Evolutionary conservation across 2,888 invertebrate genomes (phyloP).

Genomic region (Xiphydria camelus): DNA sequence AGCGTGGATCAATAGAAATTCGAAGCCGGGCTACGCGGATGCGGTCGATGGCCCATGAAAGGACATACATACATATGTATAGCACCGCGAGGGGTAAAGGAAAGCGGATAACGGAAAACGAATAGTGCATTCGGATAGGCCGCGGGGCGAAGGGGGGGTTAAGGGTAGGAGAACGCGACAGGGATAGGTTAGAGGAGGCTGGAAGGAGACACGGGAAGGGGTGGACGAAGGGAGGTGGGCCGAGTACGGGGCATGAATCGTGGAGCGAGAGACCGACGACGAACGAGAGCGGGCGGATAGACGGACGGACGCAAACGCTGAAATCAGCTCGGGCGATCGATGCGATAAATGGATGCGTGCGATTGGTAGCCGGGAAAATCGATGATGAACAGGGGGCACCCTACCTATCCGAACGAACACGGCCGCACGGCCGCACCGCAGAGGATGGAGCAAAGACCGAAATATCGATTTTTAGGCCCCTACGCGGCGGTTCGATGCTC

Average conservation of each 20-base stretch:
- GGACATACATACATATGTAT: too few relatives aligned
- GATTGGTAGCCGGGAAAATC: conserved; percentile 64
- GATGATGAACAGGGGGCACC: conserved; percentile 50
- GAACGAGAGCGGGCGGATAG: conserved; percentile 31
- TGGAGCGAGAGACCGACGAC: conserved; percentile 11
- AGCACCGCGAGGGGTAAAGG: background rate
- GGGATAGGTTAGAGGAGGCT: background rate
- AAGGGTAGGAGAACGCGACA: background rate
- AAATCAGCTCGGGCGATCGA: conserved; percentile 65
- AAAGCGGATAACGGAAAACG: conserved; percentile 18
- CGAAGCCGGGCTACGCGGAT: too few relatives aligned
- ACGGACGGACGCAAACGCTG: conserved; percentile 52
- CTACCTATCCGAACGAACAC: conserved; percentile 37
- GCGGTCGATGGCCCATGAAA: conserved; percentile 4
- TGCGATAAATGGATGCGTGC: conserved; percentile 78
- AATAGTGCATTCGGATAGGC: background rate
- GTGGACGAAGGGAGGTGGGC: background rate
- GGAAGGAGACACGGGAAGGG: background rate
- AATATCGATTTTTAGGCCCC: conserved; percentile 75
- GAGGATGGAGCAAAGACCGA: conserved; percentile 72
- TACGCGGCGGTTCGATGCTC: conserved; percentile 62
- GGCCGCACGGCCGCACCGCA: conserved; percentile 46
- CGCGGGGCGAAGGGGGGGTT: background rate
- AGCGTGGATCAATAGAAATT: too few relatives aligned
- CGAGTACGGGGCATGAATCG: conserved; percentile 24